Evolutionary conservation across 2,797 vertebrate genomes (phyloP), one percentile per base, ranked within the genome.

Genomic region (Muraenolepis orangiensis): DNA sequence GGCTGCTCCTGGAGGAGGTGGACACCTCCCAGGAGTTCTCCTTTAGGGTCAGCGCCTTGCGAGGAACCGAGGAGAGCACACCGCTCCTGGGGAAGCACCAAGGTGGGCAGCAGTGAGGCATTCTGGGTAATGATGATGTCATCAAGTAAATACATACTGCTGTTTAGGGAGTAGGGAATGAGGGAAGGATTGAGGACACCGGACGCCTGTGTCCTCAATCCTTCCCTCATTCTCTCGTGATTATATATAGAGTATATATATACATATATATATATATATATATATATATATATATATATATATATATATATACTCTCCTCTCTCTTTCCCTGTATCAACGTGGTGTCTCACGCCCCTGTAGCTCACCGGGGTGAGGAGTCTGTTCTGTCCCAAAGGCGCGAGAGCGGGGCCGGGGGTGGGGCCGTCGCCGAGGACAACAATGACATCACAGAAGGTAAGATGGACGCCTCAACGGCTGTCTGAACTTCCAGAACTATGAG

Each of bases 361-460:
- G 93, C 87, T 73, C 88, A 90, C 76, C 67, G 61, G 0, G 84
- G 42, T 7, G 73, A 79, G 0, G 83, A 89, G 72, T 74, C 75
- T 30, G 80, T 84, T 12, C 75, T 83, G 75, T 80, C 89, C n/a
- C 87, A 88, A 74, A 79, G 68, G 66, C 74, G 82, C 38, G 80
- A 73, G n/a, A n/a, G n/a, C n/a, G n/a, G n/a, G n/a, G n/a, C n/a
- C n/a, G n/a, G n/a, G n/a, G n/a, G n/a, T n/a, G 31, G 89, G 34
- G 16, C 76, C 0, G 57, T 40, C 70, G 34, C 78, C 1, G 79
- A 77, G 73, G 87, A 89, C 51, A 86, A 83, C 85, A 91, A 92
- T 70, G 85, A 91, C 86, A 93, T 92, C 79, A 77, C 80, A 23
- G 89, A 90, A 93, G 93, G 93, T 94, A 91, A 91, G 91, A 46